Evolutionary conservation across 2,888 invertebrate genomes (phyloP).

Genomic region (Chironomus riparius): DNA sequence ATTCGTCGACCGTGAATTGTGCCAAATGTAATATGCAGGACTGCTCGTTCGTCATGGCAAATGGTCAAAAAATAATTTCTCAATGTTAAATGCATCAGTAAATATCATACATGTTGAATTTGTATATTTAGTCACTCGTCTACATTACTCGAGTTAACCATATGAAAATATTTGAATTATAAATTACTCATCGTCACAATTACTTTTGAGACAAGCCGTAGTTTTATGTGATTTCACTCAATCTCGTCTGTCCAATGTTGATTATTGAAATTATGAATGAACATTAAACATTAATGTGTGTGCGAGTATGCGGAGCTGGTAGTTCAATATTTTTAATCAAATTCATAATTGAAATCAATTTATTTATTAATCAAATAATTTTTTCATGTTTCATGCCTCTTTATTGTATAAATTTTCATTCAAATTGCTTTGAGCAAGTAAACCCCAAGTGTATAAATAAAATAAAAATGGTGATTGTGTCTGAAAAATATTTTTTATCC

Average conservation of each 20-base stretch:
- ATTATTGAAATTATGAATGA: too few species aligned
- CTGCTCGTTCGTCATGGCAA: neutral
- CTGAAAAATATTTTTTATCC: too few species aligned
- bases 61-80: neutral
- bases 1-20: neutral
- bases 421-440: too few species aligned
- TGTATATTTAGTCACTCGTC: neutral
- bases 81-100: neutral
- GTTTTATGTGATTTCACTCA: neutral
- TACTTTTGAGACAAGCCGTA: neutral
- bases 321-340: constrained; percentile 6
- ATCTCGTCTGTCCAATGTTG: neutral
- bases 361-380: neutral
- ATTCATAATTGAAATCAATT: constrained; percentile 21
- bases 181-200: constrained; percentile 1
- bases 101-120: neutral
- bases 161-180: neutral
- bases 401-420: neutral
- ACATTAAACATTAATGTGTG: too few species aligned
- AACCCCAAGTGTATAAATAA: too few species aligned
- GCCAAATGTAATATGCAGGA: neutral
- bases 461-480: too few species aligned
- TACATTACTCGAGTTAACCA: neutral
- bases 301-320: too few species aligned
- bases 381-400: neutral